Evolutionary conservation across 2,797 vertebrate genomes (phyloP), one percentile per base, ranked within the genome.

Genomic region (Epinephelus awoara): DNA sequence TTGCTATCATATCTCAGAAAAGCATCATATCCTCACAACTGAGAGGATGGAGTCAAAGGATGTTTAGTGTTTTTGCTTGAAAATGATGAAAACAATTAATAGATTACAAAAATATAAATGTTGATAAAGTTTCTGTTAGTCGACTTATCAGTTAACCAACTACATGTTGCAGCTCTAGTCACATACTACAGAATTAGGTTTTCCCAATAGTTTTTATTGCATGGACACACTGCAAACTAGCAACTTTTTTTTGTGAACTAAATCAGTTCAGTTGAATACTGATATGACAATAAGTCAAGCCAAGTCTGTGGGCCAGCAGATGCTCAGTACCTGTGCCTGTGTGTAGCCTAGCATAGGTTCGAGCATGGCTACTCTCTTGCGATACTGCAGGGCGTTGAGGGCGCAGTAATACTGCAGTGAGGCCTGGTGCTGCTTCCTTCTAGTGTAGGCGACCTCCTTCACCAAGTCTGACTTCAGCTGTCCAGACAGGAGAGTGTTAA

Each of bases 351-450:
- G 93, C 96, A 99, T 96, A 70, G 98, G 98, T 63, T 99, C 97
- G 63, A 99, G 92, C 97, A 99, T 98, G 34, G 98, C 98, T 18
- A 97, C 91, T 75, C 96, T 97, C 93, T 99, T 99, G 83, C 97
- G 95, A 91, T 98, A 97, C 94, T 99, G 98, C 80, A 99, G 95
- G 2, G 97, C 97, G 0, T 99, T 99, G 82, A 99, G 96, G 78
- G 98, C 96, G 23, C 97, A 98, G 90, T 99, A 99, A 89, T 99
- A 99, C 77, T 99, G 98, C 80, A 99, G 93, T 1, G 98, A 97
- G 2, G 97, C 97, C 75, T 97, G 96, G 86, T 99, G 98, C 91
- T 99, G 98, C 86, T 98, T 99, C 92, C 97, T 96, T 58, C 98
- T 94, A 0, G 97, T 96, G 56, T 95, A 96, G 0, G 97, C 97